Base-by-base conservation (phyloP, 2,888 invertebrate genomes). In the Yponomeuta evonymella region DNA sequence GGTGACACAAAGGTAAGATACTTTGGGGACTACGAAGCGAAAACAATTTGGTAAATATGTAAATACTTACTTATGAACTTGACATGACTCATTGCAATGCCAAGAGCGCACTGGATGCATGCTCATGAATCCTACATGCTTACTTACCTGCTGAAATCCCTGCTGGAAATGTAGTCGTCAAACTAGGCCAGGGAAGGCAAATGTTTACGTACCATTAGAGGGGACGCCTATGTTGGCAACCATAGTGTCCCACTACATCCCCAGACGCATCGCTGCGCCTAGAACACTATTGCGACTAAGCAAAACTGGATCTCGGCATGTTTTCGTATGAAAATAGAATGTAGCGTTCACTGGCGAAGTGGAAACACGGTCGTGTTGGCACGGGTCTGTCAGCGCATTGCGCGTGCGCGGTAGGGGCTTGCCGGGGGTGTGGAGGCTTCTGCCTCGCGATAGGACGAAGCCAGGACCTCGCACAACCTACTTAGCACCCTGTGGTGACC, bases 221-320 rank as follows among this genome's bases (percentile, higher is more conserved):
- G 90, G 80, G 77, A 80, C 83, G 82, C 89, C 89, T 80, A 86
- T 83, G 81, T 85, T 91, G 75, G 90, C 87, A 80, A 92, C 89
- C 91, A 92, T 92, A 73, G 80, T 90, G 81, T 77, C 74, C 85
- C 79, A 84, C 72, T 79, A 73, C 71, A 74, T 73, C 75, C 75
- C 77, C 75, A 73, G 72, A 73, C 76, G 78, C 85, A 84, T 84
- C 73, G 74, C 77, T 80, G 76, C 75, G 73, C 75, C 72, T 71
- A 70, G 68, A 51, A 69, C 48, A 29, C 30, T 29, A 48, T 29
- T 11, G 29, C 65, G 12, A 65, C 30, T 65, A 65, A 65, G 30
- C 65, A 65, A 65, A 30, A 65, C 29, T 30, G 33, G 65, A 65
- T 29, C 65, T 29, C 12, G 15, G 43, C 33, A 36, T 67, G 1